Base-by-base conservation (phyloP, 2,113 vertebrate species). In the Stictonetta naevosa region DNA sequence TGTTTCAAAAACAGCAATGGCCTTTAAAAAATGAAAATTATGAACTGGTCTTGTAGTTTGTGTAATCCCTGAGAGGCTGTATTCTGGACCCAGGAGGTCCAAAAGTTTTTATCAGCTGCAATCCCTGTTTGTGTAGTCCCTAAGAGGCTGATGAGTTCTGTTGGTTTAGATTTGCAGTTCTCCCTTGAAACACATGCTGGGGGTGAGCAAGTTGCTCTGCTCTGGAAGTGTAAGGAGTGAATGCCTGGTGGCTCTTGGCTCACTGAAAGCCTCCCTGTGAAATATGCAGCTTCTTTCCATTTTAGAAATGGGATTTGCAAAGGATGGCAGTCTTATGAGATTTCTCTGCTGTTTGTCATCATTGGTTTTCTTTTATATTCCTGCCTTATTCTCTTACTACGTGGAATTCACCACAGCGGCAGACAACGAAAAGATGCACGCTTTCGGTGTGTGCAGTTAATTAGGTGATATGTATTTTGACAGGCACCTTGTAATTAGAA, bases 381-480 rank as follows among this genome's bases (percentile, higher is more conserved):
- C 11, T 0, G 0, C 3, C 44, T 13, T 83, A 2, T 33, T 88
- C 16, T 73, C 0, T 48, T 31, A 36, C 55, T 71, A 74, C 91
- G 28, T 83, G 67, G 58, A 81, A 80, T 88, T 63, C 82, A 14
- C 64, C 88, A 23, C 74, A 64, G 59, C 85, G 89, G 66, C 48
- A 86, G 94, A 83, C 90, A 97, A 95, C 77, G 85, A 93, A 93
- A 92, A 95, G 50, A 89, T 83, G 67, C 29, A 95, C 53, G 56
- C 60, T 94, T 83, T 87, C 85, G 75, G 34, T 92, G 42, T 92
- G 79, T 96, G 91, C 46, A 52, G 86, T 95, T 97, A 97, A 97
- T 97, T 96, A 96, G 91, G 68, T 93, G 76, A 90, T 92, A 77
- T 38, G 42, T 95, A 75, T 96, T 97, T 96, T 97, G 96, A 97